Conservation (phyloP, 2,797 vertebrate genomes). For the Harpagifer antarcticus region DNA sequence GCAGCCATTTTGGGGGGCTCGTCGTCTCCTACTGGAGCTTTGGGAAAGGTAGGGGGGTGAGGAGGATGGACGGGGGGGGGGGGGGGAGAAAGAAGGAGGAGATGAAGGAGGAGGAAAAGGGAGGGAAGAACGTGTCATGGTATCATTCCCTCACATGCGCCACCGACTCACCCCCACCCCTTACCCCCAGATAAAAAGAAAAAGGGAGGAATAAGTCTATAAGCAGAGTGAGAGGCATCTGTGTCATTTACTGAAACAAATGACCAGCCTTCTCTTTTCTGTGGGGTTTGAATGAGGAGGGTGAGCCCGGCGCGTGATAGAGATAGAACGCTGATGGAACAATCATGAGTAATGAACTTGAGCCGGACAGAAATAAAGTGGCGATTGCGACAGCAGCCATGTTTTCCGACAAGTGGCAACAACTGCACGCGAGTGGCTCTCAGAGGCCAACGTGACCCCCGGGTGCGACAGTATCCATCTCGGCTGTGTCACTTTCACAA, state of each 20-base stretch:
- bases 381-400: constrained; percentile 58
- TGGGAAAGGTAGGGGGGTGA: constrained; percentile 32
- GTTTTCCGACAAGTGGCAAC: constrained; percentile 59
- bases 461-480: constrained; percentile 71
- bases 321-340: constrained; percentile 80
- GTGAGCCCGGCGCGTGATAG: constrained; percentile 71
- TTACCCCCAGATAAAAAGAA: constrained; percentile 39
- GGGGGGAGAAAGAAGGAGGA: constrained; percentile 49
- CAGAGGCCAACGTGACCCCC: constrained; percentile 75
- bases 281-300: constrained; percentile 77
- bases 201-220: constrained; percentile 80
- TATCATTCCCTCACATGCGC: constrained; percentile 83
- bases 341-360: constrained; percentile 84
- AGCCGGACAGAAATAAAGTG: constrained; percentile 77
- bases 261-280: constrained; percentile 70
- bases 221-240: constrained; percentile 82
- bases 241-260: constrained; percentile 87
- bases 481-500: constrained; percentile 71
- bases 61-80: constrained; percentile 40
- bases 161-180: constrained; percentile 62
- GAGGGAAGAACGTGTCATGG: constrained; percentile 79
- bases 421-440: constrained; percentile 49
- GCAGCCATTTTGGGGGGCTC: constrained; percentile 91
- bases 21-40: constrained; percentile 67
- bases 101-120: constrained; percentile 70